phyloP scores from a whole-genome alignment of 1,140 invertebrate species.

The Temnothorax nylanderi region DNA sequence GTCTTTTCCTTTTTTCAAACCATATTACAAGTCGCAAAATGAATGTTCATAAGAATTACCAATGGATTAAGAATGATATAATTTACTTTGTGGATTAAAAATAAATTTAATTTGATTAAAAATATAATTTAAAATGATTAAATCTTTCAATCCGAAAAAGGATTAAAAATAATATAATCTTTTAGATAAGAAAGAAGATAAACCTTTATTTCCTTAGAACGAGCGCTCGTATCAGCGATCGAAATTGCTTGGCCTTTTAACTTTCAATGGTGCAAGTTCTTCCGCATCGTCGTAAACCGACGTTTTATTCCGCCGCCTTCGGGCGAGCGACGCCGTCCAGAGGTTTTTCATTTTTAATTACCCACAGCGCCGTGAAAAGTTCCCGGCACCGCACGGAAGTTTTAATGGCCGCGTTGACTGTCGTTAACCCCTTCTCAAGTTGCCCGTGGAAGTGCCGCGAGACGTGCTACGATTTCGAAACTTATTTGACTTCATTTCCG shows the following conservation, averaged over 20 bases:
- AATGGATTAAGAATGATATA: neutral
- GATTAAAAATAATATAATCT: neutral
- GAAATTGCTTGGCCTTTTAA: slow-evolving; percentile 66
- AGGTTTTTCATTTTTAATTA: slow-evolving; percentile 76
- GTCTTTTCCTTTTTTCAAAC: neutral
- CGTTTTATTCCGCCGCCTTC: slow-evolving; percentile 68
- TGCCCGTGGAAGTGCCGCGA: slow-evolving; percentile 22
- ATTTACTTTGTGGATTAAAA: neutral
- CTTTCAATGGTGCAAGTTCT: slow-evolving; percentile 71
- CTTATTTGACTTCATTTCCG: slow-evolving; percentile 30
- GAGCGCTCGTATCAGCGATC: slow-evolving; percentile 49
- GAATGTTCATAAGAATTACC: neutral
- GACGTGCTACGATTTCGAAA: slow-evolving; percentile 62
- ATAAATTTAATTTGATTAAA: neutral
- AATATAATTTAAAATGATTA: neutral
- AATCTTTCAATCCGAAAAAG: neutral
- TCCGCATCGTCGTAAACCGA: slow-evolving; percentile 66
- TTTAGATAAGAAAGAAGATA: slow-evolving; percentile 9
- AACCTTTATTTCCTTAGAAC: slow-evolving; percentile 34
- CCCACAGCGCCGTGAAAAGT: slow-evolving; percentile 62
- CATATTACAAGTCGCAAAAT: neutral
- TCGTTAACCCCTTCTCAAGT: slow-evolving; percentile 56
- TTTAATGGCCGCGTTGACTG: slow-evolving; percentile 67
- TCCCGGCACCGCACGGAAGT: slow-evolving; percentile 52
- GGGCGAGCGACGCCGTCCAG: slow-evolving; percentile 46